A percentile compares a stretch with the other conserved stretches of the same genome.
Evolutionary conservation across 2,888 invertebrate species (phyloP).

Genomic region (Sturmia bella): DNA sequence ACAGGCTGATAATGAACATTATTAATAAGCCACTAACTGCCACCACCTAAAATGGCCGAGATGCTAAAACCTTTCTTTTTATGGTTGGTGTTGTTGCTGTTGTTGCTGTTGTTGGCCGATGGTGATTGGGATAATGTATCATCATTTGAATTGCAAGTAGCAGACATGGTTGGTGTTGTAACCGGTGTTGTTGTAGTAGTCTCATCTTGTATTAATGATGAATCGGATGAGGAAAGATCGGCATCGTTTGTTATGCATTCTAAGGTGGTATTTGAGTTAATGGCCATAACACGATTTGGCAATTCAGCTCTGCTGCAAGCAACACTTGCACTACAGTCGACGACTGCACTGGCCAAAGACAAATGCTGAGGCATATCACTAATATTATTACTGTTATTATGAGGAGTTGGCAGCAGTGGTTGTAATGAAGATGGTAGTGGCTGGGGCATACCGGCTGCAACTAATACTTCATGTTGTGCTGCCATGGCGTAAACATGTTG

Average conservation of each 20-base stretch:
- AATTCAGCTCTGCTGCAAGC: slow-evolving; percentile 49
- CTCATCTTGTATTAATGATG: slow-evolving; percentile 69
- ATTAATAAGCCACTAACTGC: slow-evolving; percentile 73
- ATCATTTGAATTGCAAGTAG: slow-evolving; percentile 56
- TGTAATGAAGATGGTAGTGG: slow-evolving; percentile 6
- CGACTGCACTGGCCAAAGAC: slow-evolving; percentile 34
- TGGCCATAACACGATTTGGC: slow-evolving; percentile 69
- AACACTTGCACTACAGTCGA: slow-evolving; percentile 20
- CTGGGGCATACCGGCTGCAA: slow-evolving; percentile 53
- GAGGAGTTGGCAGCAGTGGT: slow-evolving; percentile 29
- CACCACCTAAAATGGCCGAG: slow-evolving; percentile 80
- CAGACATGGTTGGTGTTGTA: slow-evolving; percentile 60
- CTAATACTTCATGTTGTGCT: slow-evolving; percentile 68
- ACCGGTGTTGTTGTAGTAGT: slow-evolving; percentile 13
- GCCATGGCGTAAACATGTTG: slow-evolving; percentile 71
- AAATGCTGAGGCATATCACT: slow-evolving; percentile 51
- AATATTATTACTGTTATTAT: slow-evolving; percentile 37
- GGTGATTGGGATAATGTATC: slow-evolving; percentile 67
- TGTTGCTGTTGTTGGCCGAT: slow-evolving; percentile 48
- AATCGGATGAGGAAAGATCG: slow-evolving; percentile 70
- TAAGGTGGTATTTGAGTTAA: slow-evolving; percentile 70
- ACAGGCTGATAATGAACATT: slow-evolving; percentile 26
- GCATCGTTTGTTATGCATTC: slow-evolving; percentile 68
- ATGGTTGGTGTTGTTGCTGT: slow-evolving; percentile 54
- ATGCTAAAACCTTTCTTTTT: slow-evolving; percentile 81